Percentiles rank a stretch among this genome's conserved stretches.
phyloP scores from a whole-genome alignment of 2,113 vertebrate species.

The Rhinoderma darwinii region DNA sequence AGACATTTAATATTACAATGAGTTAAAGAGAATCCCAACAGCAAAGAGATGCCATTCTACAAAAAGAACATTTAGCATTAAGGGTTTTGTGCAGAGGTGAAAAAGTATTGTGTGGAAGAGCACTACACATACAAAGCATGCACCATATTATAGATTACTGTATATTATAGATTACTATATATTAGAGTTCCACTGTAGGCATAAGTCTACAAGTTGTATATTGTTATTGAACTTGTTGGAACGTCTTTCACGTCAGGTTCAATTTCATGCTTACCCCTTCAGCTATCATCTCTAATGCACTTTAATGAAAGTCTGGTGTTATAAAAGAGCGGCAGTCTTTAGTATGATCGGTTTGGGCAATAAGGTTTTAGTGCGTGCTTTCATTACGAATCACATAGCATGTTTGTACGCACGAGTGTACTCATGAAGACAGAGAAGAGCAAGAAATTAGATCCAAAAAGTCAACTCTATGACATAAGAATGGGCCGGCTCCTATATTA shows the following conservation, averaged over 20 bases:
- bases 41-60: constrained; percentile 61
- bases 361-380: neutral
- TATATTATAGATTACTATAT: neutral
- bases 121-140: neutral
- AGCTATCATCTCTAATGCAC: neutral
- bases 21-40: neutral
- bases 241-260: neutral
- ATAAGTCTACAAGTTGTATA: neutral
- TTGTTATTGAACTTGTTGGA: neutral
- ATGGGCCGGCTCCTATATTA: neutral
- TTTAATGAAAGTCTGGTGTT: neutral
- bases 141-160: neutral
- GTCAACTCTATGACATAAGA: neutral
- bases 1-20: constrained; percentile 10
- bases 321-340: neutral
- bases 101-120: neutral
- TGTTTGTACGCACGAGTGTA: neutral
- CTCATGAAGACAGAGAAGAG: neutral
- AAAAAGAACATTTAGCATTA: neutral
- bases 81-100: neutral
- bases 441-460: neutral
- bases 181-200: neutral
- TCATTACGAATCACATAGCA: neutral
- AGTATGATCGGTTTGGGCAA: neutral
- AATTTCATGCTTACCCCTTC: neutral